Percentiles rank a stretch among this genome's conserved stretches.
These are phyloP conservation scores for Morone chrysops DNA, from an alignment of 2,113 vertebrate species.

Conservation along the genomic window DNA sequence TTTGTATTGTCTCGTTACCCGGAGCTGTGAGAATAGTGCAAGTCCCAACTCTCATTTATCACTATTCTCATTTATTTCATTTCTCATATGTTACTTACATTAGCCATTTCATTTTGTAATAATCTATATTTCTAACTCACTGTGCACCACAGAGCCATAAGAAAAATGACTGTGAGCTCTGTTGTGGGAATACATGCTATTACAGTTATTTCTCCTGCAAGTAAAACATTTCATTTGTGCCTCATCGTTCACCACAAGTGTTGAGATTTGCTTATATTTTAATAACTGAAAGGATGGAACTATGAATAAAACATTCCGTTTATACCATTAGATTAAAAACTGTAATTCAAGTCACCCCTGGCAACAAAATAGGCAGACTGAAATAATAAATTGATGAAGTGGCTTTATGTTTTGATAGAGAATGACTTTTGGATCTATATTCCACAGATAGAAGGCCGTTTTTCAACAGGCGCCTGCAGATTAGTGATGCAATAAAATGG, in stretches of 20 bases:
- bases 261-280: neutral
- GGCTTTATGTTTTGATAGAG: neutral
- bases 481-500: neutral
- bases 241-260: neutral
- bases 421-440: neutral
- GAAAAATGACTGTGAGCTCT: neutral
- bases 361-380: neutral
- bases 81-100: constrained; percentile 15
- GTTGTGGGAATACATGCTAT: constrained; percentile 3
- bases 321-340: neutral
- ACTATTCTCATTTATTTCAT: constrained; percentile 3
- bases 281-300: neutral
- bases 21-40: neutral
- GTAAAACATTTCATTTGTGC: neutral
- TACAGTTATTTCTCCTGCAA: neutral
- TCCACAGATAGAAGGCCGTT: neutral
- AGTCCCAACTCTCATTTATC: constrained; percentile 25
- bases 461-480: neutral
- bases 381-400: neutral
- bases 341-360: neutral
- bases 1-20: constrained; percentile 31
- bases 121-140: neutral
- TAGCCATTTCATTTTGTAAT: neutral
- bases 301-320: constrained; percentile 18
- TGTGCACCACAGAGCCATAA: neutral